Base-by-base conservation (phyloP, 2,888 invertebrate species). In the Oxytorus armatus region DNA sequence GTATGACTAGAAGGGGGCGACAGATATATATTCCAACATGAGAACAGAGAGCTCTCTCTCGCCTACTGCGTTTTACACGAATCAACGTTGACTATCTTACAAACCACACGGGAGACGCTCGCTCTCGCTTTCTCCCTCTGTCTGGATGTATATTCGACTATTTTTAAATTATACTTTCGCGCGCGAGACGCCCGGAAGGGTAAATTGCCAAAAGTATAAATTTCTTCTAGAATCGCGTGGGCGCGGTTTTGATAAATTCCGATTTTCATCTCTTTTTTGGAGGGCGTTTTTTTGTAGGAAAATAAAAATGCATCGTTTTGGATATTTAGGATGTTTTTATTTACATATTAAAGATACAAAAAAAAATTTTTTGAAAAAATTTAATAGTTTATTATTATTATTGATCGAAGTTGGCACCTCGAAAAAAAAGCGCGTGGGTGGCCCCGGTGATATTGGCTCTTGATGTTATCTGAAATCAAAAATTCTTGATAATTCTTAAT, bases 81-180 rank as follows among this genome's bases (percentile, higher is more conserved):
- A 72, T 77, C 51, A 66, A 73, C 57, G 16, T 73, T 44, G 18
- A 10, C 25, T n/a, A n/a, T n/a, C n/a, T n/a, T n/a, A n/a, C n/a
- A n/a, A n/a, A n/a, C n/a, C n/a, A n/a, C n/a, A n/a, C n/a, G n/a
- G n/a, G n/a, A n/a, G 61, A 63, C 11, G 51, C 61, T 59, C 61
- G 47, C 16, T 72, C 16, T 51, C 23, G 11, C 42, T 29, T 16
- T 47, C 47, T 47, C 53, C 47, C 44, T 25, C 44, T 47, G 23
- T 51, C 51, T 14, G 69, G 21, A 23, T 42, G 72, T 66, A 53
- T 11, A 29, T 53, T 68, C 14, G 44, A 73, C 79, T 74, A 79
- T 79, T 79, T 69, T 75, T 75, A 69, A 29, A 68, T 59, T 42
- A 47, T 16, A 66, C 59, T 57, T 77, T 21, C 14, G 4, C 49